These are phyloP conservation scores for Zeugodacus cucurbitae DNA, from an alignment of 1,140 invertebrate genomes.

Conservation along the genomic window DNA sequence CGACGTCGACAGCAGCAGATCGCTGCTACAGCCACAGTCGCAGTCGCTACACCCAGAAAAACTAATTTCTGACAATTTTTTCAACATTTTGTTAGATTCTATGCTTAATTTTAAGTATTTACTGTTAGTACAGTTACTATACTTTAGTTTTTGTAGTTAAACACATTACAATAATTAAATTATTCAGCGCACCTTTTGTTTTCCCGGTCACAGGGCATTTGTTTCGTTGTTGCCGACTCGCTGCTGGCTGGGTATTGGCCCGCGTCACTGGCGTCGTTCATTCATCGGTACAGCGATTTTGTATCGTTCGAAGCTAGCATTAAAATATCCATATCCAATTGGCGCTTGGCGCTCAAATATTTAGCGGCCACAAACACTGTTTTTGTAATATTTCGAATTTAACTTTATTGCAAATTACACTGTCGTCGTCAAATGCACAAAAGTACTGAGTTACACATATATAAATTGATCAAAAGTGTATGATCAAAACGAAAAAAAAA, in stretches of 20 bases:
- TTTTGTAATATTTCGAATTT: neutral
- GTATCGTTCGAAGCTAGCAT: neutral
- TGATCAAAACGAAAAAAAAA: neutral
- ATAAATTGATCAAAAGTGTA: neutral
- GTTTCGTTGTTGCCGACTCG: neutral
- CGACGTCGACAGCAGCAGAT: neutral
- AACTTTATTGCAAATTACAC: neutral
- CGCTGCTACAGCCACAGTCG: neutral
- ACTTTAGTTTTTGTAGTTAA: too few relatives aligned
- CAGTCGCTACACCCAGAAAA: constrained; percentile 31
- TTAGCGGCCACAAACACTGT: neutral
- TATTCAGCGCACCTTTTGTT: constrained; percentile 17
- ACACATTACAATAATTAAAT: neutral
- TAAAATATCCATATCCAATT: neutral
- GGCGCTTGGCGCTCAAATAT: neutral
- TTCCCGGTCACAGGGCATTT: neutral
- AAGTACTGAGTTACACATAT: neutral
- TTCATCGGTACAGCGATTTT: constrained; percentile 4
- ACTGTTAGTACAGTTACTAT: too few relatives aligned
- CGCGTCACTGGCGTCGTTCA: constrained; percentile 11
- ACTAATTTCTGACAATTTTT: neutral
- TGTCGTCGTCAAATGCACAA: neutral
- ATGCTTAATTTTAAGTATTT: too few relatives aligned
- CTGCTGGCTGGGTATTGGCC: neutral
- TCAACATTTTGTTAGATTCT: neutral